Conservation (phyloP, 1,140 invertebrate species). For the Dreissena rostriformis region DNA sequence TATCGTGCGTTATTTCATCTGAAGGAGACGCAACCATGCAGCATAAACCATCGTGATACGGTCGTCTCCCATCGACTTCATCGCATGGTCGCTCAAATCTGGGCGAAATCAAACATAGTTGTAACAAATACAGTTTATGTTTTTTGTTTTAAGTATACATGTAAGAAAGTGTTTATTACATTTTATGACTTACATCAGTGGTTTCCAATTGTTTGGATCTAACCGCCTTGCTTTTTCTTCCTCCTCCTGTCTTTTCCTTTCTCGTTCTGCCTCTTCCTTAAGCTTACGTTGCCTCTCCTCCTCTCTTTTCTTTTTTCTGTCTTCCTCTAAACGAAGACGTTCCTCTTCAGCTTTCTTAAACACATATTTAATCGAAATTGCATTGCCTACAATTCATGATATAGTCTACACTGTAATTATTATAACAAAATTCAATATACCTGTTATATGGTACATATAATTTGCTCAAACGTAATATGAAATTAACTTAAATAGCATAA, state of each 20-base stretch:
- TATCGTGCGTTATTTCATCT: slow-evolving; percentile 18
- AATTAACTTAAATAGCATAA: too few relatives aligned
- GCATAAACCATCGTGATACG: slow-evolving; percentile 18
- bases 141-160: neutral
- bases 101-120: neutral
- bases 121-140: neutral
- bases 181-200: slow-evolving; percentile 12
- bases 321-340: too few relatives aligned
- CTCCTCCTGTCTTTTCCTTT: slow-evolving; percentile 1
- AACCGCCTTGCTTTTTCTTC: slow-evolving; percentile 19
- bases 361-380: too few relatives aligned
- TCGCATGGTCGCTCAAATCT: neutral
- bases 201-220: slow-evolving; percentile 34
- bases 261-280: too few relatives aligned
- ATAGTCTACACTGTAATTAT: too few relatives aligned
- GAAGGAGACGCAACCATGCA: slow-evolving; percentile 22
- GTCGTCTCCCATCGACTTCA: slow-evolving; percentile 20
- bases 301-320: too few relatives aligned
- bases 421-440: too few relatives aligned
- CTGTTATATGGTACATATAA: too few relatives aligned
- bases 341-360: too few relatives aligned
- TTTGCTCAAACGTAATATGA: too few relatives aligned
- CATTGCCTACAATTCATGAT: too few relatives aligned
- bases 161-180: neutral
- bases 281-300: too few relatives aligned